Base-by-base conservation (phyloP, 2,113 vertebrate species). In the Lutjanus erythropterus region DNA sequence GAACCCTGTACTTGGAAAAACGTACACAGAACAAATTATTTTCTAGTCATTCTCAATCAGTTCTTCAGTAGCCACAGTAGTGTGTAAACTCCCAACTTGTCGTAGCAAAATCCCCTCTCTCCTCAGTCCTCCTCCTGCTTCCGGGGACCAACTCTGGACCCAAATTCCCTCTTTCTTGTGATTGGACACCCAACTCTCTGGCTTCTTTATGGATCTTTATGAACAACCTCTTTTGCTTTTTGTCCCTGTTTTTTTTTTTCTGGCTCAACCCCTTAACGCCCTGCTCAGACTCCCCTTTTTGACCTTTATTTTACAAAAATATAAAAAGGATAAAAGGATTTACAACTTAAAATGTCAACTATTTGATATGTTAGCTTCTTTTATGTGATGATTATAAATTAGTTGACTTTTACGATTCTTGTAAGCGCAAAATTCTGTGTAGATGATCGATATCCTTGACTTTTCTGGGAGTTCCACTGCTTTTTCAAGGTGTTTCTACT, bases 11-110 rank as follows among this genome's bases (percentile, higher is more conserved):
- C n/a, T n/a, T n/a, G n/a, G n/a, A n/a, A n/a, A n/a, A n/a, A n/a
- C n/a, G n/a, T 19, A 73, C n/a, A 44, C 5, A 62, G 41, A 65
- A 33, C 21, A 42, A 19, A 75, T 49, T 18, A 2, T 50, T 27
- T 64, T 60, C 18, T 37, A 18, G n/a, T 49, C 29, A 66, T 60
- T 60, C 42, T 70, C 50, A 71, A 29, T 37, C 37, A 37, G 64
- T 55, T 49, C 47, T 42, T 67, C 19, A 52, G 41, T 91, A 96
- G 94, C 95, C 95, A 95, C 95, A 95, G 95, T 96, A 96, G 94
- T 96, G 94, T 96, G 94, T 95, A 92, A 88, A 84, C 88, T 88
- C 82, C 67, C 71, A 72, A 75, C 68, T 50, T 70, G 25, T 83
- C n/a, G 10, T 31, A 74, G 56, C 25, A 60, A 66, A 67, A 8